Percentiles rank a stretch among this genome's conserved stretches.
phyloP scores from a whole-genome alignment of 1,140 invertebrate genomes.

The Aplysia californica region DNA sequence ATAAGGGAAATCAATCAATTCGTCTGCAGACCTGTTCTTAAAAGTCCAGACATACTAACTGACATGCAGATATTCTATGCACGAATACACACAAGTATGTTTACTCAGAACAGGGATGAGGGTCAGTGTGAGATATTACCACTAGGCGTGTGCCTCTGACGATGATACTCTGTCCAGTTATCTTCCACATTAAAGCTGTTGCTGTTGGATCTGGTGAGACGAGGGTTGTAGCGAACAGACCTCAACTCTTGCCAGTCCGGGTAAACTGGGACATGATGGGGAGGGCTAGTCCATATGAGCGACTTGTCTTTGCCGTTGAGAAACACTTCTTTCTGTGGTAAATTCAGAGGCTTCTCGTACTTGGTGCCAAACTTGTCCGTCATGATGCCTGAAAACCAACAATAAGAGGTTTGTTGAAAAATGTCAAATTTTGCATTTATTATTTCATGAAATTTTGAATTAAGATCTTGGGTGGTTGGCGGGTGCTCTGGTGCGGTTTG shows the following conservation, averaged over 20 bases:
- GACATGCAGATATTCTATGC: no score
- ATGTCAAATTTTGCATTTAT: no score
- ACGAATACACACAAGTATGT: no score
- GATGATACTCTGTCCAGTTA: constrained; percentile 25
- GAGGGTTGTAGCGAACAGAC: constrained; percentile 19
- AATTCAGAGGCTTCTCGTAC: constrained; percentile 8
- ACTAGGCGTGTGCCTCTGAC: constrained; percentile 13
- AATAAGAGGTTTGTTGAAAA: no score
- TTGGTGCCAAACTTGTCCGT: constrained; percentile 7
- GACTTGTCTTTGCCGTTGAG: constrained; percentile 21
- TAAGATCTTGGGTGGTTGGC: no score
- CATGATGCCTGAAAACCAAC: not conserved
- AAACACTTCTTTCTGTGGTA: constrained; percentile 17
- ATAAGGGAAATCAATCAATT: no score
- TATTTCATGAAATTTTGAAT: no score
- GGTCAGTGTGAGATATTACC: no score
- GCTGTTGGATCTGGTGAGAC: constrained; percentile 12
- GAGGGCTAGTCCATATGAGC: constrained; percentile 12
- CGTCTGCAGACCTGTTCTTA: no score
- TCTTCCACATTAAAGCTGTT: constrained; percentile 1
- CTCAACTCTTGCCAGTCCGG: constrained; percentile 26
- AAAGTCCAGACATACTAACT: no score
- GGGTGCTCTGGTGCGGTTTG: no score
- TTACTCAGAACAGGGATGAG: no score
- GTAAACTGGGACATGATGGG: constrained; percentile 21